phyloP scores from a whole-genome alignment of 2,113 vertebrate genomes.

The Coregonus clupeaformis region DNA sequence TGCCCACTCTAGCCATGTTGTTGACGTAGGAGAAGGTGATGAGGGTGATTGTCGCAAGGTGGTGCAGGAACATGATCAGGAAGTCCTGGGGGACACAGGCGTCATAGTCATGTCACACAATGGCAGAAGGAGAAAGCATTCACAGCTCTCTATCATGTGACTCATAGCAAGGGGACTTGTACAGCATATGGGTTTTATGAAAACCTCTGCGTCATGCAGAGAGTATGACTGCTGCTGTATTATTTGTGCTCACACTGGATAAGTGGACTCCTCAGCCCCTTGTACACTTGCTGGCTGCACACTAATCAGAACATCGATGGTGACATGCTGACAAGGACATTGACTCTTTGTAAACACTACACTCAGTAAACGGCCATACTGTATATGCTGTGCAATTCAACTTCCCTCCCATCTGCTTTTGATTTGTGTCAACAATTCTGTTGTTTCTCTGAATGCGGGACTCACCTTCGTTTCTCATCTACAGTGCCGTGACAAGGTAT shows the following conservation, averaged over 20 bases:
- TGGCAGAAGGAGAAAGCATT: conserved; percentile 1
- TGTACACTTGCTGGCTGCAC: too few species aligned
- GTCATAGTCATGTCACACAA: conserved; percentile 31
- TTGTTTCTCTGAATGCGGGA: background rate
- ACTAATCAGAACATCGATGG: too few species aligned
- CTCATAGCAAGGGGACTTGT: conserved; percentile 8
- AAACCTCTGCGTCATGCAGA: background rate
- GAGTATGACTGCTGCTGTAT: conserved; percentile 1
- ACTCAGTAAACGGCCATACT: background rate
- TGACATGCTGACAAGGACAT: background rate
- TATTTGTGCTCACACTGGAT: background rate
- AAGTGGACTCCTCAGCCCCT: too few species aligned
- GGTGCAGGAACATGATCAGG: conserved; percentile 92
- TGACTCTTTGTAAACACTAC: background rate
- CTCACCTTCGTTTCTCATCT: too few species aligned
- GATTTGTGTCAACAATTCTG: background rate
- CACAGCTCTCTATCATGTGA: conserved; percentile 2
- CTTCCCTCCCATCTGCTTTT: background rate
- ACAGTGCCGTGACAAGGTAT: too few species aligned
- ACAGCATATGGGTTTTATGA: background rate
- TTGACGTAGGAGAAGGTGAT: conserved; percentile 92
- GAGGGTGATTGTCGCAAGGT: conserved; percentile 83
- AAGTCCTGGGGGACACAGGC: conserved; percentile 83
- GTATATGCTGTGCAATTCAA: background rate
- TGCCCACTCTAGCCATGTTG: conserved; percentile 93